These are phyloP conservation scores for Tor tambroides DNA, from an alignment of 2,113 vertebrate genomes.

Conservation along the genomic window DNA sequence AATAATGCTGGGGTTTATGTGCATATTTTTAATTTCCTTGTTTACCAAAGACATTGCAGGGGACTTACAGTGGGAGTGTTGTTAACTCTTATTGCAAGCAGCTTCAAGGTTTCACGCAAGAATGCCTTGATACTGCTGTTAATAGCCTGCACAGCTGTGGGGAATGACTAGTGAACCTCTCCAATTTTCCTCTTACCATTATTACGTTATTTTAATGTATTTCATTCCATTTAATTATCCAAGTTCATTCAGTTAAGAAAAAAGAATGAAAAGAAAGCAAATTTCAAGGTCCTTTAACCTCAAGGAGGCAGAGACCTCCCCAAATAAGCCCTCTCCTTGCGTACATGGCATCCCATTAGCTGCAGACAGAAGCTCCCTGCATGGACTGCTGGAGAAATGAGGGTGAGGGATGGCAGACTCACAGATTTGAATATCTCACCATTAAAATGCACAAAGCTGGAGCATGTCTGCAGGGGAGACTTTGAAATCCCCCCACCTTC, in stretches of 20 bases:
- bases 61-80: slow-evolving; percentile 23
- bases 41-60: slow-evolving; percentile 40
- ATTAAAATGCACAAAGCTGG: slow-evolving; percentile 68
- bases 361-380: slow-evolving; percentile 54
- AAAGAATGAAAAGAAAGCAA: slow-evolving; percentile 44
- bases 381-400: slow-evolving; percentile 56
- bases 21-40: slow-evolving; percentile 29
- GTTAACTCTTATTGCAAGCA: slow-evolving; percentile 46
- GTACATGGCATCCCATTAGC: slow-evolving; percentile 60
- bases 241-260: slow-evolving; percentile 48
- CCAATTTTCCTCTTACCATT: slow-evolving; percentile 47
- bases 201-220: slow-evolving; percentile 61
- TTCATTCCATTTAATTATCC: slow-evolving; percentile 56
- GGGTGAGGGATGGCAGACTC: slow-evolving; percentile 49
- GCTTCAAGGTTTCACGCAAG: slow-evolving; percentile 52
- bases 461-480: slow-evolving; percentile 67
- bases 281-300: slow-evolving; percentile 58
- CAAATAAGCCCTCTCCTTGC: slow-evolving; percentile 58
- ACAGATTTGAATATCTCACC: slow-evolving; percentile 69
- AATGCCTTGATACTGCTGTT: slow-evolving; percentile 48
- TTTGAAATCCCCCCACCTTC: slow-evolving; percentile 69
- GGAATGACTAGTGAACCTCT: slow-evolving; percentile 52
- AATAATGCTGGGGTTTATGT: slow-evolving; percentile 10
- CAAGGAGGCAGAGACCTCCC: slow-evolving; percentile 52
- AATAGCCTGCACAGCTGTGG: slow-evolving; percentile 48